Base-by-base conservation (phyloP, 2,113 vertebrate species). In the Cebus imitator region DNA sequence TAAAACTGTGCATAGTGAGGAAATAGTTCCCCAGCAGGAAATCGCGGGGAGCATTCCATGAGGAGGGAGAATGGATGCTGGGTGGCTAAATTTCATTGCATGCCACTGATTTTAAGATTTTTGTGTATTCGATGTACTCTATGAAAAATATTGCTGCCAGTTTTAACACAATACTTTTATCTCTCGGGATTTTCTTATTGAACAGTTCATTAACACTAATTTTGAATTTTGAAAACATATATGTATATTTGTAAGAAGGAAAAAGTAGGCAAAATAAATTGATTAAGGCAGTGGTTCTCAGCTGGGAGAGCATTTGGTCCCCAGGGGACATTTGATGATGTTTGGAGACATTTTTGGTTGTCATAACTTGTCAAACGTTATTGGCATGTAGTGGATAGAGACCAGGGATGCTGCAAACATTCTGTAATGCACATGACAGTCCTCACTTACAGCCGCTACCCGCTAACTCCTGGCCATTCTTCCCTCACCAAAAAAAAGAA, bases 341-440 rank as follows among this genome's bases (percentile, higher is more conserved):
- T 94, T 76, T 95, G 73, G 87, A 81, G 87, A 78, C 6, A 18
- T 66, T 96, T 95, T 95, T 75, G 85, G 58, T 66, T 93, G 52
- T 94, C 58, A 82, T 8, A 61, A 8, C 82, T 90, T 89, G 85
- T 78, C 68, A 50, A 25, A 2, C 82, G 27, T 83, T 84, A 45
- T 8, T 78, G 64, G 68, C 61, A 18, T 64, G 37, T 81, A 64
- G 50, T 50, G 9, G 27, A 25, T 66, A 58, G 87, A 90, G 35
- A 55, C 50, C 50, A 48, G 9, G 48, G 30, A 37, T 66, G 32
- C 61, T 90, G 35, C 20, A 27, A 76, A 25, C 2, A 40, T 70
- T 21, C 45, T 85, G 11, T 45, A 64, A 57, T 80, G 48, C 30
- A 45, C 18, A 86, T 55, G 57, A 32, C 2, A 30, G 14, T 8